phyloP scores from a whole-genome alignment of 2,888 invertebrate species.

The Conops quadrifasciatus region DNA sequence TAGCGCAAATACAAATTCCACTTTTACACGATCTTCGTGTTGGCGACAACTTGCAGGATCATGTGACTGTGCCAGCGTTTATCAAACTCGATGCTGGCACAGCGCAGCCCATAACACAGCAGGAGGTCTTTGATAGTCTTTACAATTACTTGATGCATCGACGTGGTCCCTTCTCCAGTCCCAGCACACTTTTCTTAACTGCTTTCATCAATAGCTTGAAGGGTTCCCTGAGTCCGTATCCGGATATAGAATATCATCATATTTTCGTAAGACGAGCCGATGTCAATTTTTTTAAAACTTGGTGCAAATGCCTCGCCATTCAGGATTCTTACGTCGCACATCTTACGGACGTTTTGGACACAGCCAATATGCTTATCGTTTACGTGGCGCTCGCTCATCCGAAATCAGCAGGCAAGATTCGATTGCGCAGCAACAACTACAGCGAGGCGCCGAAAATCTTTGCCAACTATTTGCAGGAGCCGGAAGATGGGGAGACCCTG shows the following conservation, averaged over 20 bases:
- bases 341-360: conserved; percentile 30
- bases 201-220: conserved; percentile 69
- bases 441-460: conserved; percentile 68
- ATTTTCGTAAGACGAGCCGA: conserved; percentile 49
- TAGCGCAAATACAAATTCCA: conserved; percentile 47
- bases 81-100: conserved; percentile 60
- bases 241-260: conserved; percentile 70
- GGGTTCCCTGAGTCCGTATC: conserved; percentile 66
- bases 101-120: conserved; percentile 44
- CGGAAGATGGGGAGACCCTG: conserved; percentile 61
- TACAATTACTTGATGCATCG: conserved; percentile 67
- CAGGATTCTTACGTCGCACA: conserved; percentile 32
- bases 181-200: conserved; percentile 63
- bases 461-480: conserved; percentile 68
- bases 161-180: conserved; percentile 66
- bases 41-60: conserved; percentile 82
- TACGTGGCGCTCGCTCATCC: conserved; percentile 54
- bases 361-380: conserved; percentile 39
- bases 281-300: conserved; percentile 52
- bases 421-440: conserved; percentile 66
- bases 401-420: conserved; percentile 65
- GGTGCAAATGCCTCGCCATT: conserved; percentile 39
- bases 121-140: conserved; percentile 52
- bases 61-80: conserved; percentile 69
- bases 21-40: conserved; percentile 62